phyloP scores from a whole-genome alignment of 2,888 invertebrate genomes.

The Xanthia icteritia region DNA sequence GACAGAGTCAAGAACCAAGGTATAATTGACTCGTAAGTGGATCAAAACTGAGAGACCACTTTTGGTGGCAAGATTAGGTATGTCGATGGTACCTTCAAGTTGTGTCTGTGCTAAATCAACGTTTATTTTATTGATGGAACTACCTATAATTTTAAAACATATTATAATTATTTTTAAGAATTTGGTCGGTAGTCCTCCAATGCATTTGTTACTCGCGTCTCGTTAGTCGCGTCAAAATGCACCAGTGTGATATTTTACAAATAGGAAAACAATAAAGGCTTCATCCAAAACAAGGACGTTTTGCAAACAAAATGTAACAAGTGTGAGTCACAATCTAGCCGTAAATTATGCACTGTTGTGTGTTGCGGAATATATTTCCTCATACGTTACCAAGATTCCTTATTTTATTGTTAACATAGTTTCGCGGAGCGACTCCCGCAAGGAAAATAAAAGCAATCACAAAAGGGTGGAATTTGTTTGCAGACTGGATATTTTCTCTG shows the following conservation, averaged over 20 bases:
- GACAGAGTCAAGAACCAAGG: not conserved
- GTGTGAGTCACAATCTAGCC: conserved; percentile 41
- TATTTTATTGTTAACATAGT: conserved; percentile 55
- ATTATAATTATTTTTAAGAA: too few species aligned
- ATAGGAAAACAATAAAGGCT: conserved; percentile 23
- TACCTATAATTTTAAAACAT: not conserved
- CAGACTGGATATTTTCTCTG: conserved; percentile 28
- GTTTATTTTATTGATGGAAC: not conserved
- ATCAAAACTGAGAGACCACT: not conserved
- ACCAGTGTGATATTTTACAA: not conserved
- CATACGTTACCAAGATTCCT: conserved; percentile 45
- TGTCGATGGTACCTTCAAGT: not conserved
- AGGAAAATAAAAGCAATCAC: conserved; percentile 45
- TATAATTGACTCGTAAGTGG: not conserved
- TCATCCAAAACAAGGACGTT: conserved; percentile 20
- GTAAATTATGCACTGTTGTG: conserved; percentile 54
- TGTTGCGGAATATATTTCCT: conserved; percentile 53
- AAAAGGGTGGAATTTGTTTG: conserved; percentile 47
- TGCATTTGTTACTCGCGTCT: not conserved
- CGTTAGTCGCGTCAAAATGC: conserved; percentile 6
- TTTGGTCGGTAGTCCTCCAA: too few species aligned
- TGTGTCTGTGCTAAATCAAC: not conserved
- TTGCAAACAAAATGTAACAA: conserved; percentile 39
- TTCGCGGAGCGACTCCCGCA: conserved; percentile 21
- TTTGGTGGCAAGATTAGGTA: not conserved